Base-by-base conservation (phyloP, 2,888 invertebrate genomes). In the Andricus curvator region DNA sequence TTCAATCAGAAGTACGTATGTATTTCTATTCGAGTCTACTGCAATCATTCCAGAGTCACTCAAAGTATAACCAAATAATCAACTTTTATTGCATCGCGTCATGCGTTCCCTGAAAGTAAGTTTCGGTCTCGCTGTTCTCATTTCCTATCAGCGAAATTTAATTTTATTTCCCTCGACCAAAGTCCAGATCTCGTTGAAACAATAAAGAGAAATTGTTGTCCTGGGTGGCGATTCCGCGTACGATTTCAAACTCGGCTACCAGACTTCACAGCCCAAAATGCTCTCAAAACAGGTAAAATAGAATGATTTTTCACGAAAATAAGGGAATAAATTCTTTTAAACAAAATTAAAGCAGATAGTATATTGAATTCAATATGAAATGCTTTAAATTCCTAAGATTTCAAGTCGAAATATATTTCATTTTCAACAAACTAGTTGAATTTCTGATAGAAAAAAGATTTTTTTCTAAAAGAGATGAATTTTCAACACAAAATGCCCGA, bases 51-150 rank as follows among this genome's bases (percentile, higher is more conserved):
- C 70, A 33, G 15, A 29, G 33, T 70, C 44, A 29, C 51, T 56
- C 4, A 20, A 29, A 29, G 20, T 51, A 56, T 9, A 48, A 74
- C 74, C 51, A 56, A 74, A 56, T 74, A 56, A 56, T 74, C 33
- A 74, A 56, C 29, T 74, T 56, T 74, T 74, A 56, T 74, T 51
- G 29, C 74, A 56, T 13, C 68, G 29, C 70, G 33, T 70, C 33
- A 70, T 70, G 1, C 74, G 17, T 33, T 51, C 51, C 56, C n/a
- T 33, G 11, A 56, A 74, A 37, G 41, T 67, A 56, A n/a, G 56
- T 56, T 56, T 56, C n/a, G 56, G 9, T 56, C 56, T 56, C 56
- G 17, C 0, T 9, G n/a, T 56, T 56, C 51, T 56, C 20, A 56
- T 56, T 56, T 56, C 56, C 56, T 9, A 56, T 56, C 11, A 56